phyloP scores from a whole-genome alignment of 2,888 invertebrate genomes.

The Dasysyrphus tricinctus region DNA sequence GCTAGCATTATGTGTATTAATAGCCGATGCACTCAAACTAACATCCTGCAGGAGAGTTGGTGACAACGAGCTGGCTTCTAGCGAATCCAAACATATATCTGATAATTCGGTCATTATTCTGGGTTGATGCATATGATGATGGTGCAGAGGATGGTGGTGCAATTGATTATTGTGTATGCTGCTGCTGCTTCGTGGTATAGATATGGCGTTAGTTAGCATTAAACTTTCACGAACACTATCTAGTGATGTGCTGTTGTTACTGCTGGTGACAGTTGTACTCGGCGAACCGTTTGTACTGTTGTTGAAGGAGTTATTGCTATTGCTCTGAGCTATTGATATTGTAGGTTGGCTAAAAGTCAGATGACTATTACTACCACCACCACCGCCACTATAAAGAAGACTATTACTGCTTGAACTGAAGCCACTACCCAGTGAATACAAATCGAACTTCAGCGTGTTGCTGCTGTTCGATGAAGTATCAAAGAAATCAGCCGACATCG shows the following conservation, averaged over 20 bases:
- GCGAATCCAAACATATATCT: constrained; percentile 82
- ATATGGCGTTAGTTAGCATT: constrained; percentile 82
- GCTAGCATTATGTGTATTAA: constrained; percentile 49
- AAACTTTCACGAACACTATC: constrained; percentile 78
- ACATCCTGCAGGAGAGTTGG: constrained; percentile 82
- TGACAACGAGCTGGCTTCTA: constrained; percentile 82
- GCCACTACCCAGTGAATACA: constrained; percentile 78
- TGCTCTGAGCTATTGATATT: constrained; percentile 54
- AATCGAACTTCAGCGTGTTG: constrained; percentile 82
- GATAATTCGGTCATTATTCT: constrained; percentile 81
- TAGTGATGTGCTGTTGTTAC: constrained; percentile 17
- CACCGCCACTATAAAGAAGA: constrained; percentile 64
- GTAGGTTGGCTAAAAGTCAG: constrained; percentile 52
- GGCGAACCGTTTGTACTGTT: constrained; percentile 36
- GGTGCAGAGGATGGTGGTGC: constrained; percentile 84
- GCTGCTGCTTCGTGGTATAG: constrained; percentile 82
- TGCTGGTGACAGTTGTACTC: constrained; percentile 26
- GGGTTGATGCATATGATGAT: constrained; percentile 86
- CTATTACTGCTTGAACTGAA: constrained; percentile 75
- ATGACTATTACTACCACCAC: constrained; percentile 70
- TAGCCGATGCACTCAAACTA: constrained; percentile 79
- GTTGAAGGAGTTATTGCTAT: constrained; percentile 28
- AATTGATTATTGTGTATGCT: constrained; percentile 76
- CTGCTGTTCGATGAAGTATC: constrained; percentile 83
- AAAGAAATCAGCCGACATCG: constrained; percentile 83